Conservation (phyloP, 1,140 invertebrate species). For the Drosophila kepulauana region DNA sequence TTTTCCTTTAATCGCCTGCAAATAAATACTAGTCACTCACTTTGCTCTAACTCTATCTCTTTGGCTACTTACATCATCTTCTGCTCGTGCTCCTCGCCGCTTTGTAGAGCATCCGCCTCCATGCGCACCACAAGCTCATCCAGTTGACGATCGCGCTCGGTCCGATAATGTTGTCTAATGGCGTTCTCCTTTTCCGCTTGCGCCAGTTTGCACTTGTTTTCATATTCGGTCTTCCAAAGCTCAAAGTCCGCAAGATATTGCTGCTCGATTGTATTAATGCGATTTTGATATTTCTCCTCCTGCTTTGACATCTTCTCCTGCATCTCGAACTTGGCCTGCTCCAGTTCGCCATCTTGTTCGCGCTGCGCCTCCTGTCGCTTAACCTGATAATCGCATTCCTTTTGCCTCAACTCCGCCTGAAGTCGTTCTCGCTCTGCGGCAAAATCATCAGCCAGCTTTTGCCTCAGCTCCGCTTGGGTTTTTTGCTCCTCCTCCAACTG, state of each 20-base stretch:
- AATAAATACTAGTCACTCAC: constrained; percentile 19
- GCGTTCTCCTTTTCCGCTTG: constrained; percentile 87
- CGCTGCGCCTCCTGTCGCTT: constrained; percentile 66
- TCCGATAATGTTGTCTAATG: constrained; percentile 87
- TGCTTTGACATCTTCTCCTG: constrained; percentile 85
- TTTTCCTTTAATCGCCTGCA: constrained; percentile 90
- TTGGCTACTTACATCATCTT: constrained; percentile 85
- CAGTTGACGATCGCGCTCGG: constrained; percentile 89
- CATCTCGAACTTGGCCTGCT: constrained; percentile 85
- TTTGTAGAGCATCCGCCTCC: constrained; percentile 87
- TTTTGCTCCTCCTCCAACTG: constrained; percentile 86
- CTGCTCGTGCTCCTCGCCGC: constrained; percentile 86
- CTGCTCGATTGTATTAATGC: constrained; percentile 86
- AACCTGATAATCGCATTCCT: constrained; percentile 77
- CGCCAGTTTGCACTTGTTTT: constrained; percentile 86
- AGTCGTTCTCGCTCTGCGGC: constrained; percentile 84
- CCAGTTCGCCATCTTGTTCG: constrained; percentile 80
- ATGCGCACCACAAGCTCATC: constrained; percentile 88
- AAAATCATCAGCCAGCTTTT: constrained; percentile 86
- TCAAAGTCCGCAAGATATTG: constrained; percentile 86
- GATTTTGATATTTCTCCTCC: constrained; percentile 83
- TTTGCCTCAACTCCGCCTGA: constrained; percentile 76
- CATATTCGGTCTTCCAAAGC: constrained; percentile 87
- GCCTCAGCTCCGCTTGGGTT: constrained; percentile 86
- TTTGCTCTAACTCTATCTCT: not conserved